phyloP scores from a whole-genome alignment of 2,888 invertebrate genomes.

The Leucozona laternaria region DNA sequence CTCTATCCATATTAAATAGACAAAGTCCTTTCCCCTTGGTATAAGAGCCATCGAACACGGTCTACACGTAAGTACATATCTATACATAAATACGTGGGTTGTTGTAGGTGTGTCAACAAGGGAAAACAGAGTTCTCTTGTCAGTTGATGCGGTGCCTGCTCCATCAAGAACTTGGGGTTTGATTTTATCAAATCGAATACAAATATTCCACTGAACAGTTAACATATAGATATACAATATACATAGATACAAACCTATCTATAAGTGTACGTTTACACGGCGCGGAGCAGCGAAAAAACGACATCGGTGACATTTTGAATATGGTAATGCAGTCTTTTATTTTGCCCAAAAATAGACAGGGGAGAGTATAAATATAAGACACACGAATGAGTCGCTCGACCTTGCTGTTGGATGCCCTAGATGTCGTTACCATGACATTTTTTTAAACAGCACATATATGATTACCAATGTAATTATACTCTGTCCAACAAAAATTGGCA shows the following conservation, averaged over 20 bases:
- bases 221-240: too few species aligned
- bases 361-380: constrained; percentile 17
- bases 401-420: not conserved
- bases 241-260: not conserved
- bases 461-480: too few species aligned
- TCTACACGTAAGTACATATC: not conserved
- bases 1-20: constrained; percentile 20
- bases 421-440: too few species aligned
- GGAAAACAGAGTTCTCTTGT: constrained; percentile 56
- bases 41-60: constrained; percentile 18
- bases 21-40: constrained; percentile 35
- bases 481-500: too few species aligned
- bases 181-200: constrained; percentile 70
- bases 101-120: constrained; percentile 72
- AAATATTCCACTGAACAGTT: constrained; percentile 37
- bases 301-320: constrained; percentile 15
- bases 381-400: not conserved
- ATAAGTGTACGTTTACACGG: not conserved
- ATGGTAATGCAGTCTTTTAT: constrained; percentile 13
- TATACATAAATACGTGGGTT: constrained; percentile 40
- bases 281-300: too few species aligned
- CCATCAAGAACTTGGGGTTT: constrained; percentile 55
- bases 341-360: not conserved
- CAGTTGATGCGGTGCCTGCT: constrained; percentile 46
- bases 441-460: too few species aligned